Evolutionary conservation across 2,797 vertebrate species (phyloP).

Genomic region (Hydrophis major): DNA sequence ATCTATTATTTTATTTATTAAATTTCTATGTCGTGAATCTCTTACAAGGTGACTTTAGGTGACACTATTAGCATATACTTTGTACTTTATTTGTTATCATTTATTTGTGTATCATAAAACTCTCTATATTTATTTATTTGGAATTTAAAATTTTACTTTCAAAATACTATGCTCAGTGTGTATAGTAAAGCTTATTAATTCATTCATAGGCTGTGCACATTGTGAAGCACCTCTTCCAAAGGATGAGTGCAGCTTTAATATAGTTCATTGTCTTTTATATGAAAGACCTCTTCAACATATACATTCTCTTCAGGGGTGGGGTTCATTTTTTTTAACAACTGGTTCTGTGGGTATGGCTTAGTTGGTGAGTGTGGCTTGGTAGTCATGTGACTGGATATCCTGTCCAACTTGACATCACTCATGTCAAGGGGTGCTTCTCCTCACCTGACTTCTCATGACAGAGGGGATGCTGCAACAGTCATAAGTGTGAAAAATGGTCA

Average conservation of each 20-base stretch:
- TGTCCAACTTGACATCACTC: too few species aligned
- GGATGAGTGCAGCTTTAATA: background rate
- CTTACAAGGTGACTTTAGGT: background rate
- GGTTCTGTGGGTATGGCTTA: too few species aligned
- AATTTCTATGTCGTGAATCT: background rate
- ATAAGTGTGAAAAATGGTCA: too few species aligned
- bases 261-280: background rate
- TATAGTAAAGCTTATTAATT: background rate
- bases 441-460: too few species aligned
- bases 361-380: too few species aligned
- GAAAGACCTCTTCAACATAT: background rate
- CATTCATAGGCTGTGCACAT: background rate
- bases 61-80: background rate
- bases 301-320: background rate
- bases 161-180: background rate
- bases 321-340: too few species aligned
- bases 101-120: background rate
- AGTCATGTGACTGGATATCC: too few species aligned
- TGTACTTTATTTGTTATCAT: background rate
- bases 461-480: too few species aligned
- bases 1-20: background rate
- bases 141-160: background rate
- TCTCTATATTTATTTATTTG: background rate
- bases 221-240: background rate
- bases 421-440: too few species aligned